These are phyloP conservation scores for Megamerina dolium DNA, from an alignment of 2,888 invertebrate genomes.

Conservation along the genomic window DNA sequence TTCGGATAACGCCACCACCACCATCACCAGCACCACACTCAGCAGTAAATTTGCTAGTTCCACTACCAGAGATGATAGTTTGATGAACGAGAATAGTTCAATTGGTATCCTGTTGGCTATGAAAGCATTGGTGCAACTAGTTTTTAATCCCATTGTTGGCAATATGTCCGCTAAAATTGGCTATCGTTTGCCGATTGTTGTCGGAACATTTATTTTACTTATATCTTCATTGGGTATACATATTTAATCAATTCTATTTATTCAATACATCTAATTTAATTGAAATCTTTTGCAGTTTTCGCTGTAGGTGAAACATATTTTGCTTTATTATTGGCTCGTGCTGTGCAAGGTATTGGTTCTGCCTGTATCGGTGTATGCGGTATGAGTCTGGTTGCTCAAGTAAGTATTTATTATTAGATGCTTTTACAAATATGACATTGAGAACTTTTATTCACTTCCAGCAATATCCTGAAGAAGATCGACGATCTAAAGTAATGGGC, in stretches of 20 bases:
- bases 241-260: neutral
- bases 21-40: conserved; percentile 1
- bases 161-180: conserved; percentile 59
- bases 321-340: conserved; percentile 65
- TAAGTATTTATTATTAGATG: conserved; percentile 31
- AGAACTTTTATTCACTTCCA: neutral
- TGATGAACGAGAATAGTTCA: conserved; percentile 60
- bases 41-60: conserved; percentile 11
- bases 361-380: conserved; percentile 74
- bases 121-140: conserved; percentile 73
- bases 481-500: conserved; percentile 66
- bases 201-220: conserved; percentile 63
- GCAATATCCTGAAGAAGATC: conserved; percentile 48
- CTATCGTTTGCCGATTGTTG: conserved; percentile 61
- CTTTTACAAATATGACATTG: neutral
- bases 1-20: conserved; percentile 4
- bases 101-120: conserved; percentile 66
- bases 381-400: conserved; percentile 69
- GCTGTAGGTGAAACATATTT: conserved; percentile 67
- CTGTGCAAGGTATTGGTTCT: conserved; percentile 74
- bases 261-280: neutral
- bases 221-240: conserved; percentile 62
- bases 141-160: conserved; percentile 71
- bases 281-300: conserved; percentile 59
- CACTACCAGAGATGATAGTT: conserved; percentile 20